Base-by-base conservation (phyloP, 2,113 vertebrate genomes). In the Acanthochromis polyacanthus region DNA sequence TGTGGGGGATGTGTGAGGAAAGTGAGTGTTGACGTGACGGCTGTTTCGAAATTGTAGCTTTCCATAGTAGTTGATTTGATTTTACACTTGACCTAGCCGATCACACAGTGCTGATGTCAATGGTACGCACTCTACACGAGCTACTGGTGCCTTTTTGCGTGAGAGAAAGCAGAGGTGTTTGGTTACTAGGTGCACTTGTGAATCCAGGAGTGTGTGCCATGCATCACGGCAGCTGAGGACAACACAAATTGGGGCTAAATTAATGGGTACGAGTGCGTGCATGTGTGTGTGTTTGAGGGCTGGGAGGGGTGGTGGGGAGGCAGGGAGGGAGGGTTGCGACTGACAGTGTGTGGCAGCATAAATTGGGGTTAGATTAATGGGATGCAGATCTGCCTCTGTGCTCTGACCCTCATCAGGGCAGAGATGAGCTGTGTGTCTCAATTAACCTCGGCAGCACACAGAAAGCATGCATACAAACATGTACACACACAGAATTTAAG, bases 341-440 rank as follows among this genome's bases (percentile, higher is more conserved):
- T 91, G 90, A 88, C 89, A 91, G 84, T 91, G 91, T 93, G 92
- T 88, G 91, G 87, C 89, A 85, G 92, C 89, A 92, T 94, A 93
- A 94, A 94, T 94, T 92, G 91, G 89, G 90, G 89, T 91, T 87
- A 92, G 91, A 93, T 92, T 89, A 92, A 92, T 92, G 90, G 58
- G 64, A 90, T 91, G 90, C 90, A 92, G 85, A 90, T 80, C 85
- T 89, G 89, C 85, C 89, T 85, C 82, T 91, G 92, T 92, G 93
- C 90, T 91, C 84, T 93, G 93, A 94, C 93, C 93, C 92, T 90
- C 90, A 91, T 94, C 92, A 90, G 92, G 89, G 86, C 91, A 89
- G 85, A 89, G 91, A 93, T 91, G 93, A 92, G 93, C 80, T 88
- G 84, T 92, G 91, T 91, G 88, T 94, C 93, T 93, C 92, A 92